phyloP scores from a whole-genome alignment of 2,888 invertebrate genomes.

The Ischnura elegans region DNA sequence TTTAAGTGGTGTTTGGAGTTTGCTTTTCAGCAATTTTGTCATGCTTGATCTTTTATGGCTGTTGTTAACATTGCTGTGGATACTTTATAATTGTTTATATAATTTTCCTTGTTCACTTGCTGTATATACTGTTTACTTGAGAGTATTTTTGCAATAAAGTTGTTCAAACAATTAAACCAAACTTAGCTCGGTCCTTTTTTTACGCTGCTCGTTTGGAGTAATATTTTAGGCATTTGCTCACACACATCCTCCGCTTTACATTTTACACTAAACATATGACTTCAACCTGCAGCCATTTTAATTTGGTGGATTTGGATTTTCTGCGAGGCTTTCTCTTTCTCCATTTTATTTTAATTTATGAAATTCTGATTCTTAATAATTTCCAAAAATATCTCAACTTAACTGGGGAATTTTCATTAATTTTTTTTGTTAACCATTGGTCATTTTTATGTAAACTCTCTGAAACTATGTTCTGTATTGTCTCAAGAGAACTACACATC shows the following conservation, averaged over 20 bases:
- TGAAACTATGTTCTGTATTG: not conserved
- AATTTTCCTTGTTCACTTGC: conserved; percentile 18
- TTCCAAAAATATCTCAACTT: not conserved
- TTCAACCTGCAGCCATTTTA: not conserved
- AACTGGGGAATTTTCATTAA: not conserved
- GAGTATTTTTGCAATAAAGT: conserved; percentile 30
- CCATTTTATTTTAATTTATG: not conserved
- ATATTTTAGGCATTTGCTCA: not conserved
- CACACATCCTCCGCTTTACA: not conserved
- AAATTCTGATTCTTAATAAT: not conserved
- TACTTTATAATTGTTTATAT: conserved; percentile 20
- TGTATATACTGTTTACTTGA: conserved; percentile 8
- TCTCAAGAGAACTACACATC: not conserved
- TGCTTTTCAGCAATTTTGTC: conserved; percentile 22
- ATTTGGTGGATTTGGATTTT: not conserved
- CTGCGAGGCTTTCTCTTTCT: not conserved
- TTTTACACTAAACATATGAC: not conserved
- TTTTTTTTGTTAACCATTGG: not conserved
- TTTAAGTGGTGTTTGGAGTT: not conserved
- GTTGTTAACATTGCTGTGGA: conserved; percentile 7
- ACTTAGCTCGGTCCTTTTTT: conserved; percentile 13
- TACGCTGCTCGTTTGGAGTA: not conserved
- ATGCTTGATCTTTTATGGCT: conserved; percentile 26
- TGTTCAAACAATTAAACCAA: conserved; percentile 1
- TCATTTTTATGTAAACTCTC: not conserved